A percentile compares a stretch with the other conserved stretches of the same genome.
These are phyloP conservation scores for Chiloscyllium punctatum DNA, from an alignment of 2,797 vertebrate genomes.

Conservation along the genomic window DNA sequence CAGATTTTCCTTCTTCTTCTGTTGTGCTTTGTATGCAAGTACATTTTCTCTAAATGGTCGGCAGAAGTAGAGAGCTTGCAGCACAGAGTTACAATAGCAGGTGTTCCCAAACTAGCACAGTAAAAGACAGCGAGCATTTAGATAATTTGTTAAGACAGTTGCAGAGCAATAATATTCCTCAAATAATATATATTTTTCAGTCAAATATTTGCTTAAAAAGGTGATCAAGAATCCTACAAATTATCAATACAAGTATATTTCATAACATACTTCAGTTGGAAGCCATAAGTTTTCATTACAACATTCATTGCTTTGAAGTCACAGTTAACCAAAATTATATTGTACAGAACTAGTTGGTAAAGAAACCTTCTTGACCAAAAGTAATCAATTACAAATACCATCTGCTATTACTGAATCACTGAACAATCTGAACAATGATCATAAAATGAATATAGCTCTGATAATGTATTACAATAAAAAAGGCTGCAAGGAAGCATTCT, in stretches of 20 bases:
- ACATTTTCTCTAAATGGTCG: constrained; percentile 94
- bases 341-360: not conserved
- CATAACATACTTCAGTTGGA: constrained; percentile 25
- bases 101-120: constrained; percentile 87
- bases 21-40: constrained; percentile 90
- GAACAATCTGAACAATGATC: not conserved
- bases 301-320: not conserved
- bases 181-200: not conserved
- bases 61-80: constrained; percentile 94
- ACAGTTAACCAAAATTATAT: not conserved
- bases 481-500: not conserved
- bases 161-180: not conserved
- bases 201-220: constrained; percentile 22
- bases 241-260: constrained; percentile 41
- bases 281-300: not conserved
- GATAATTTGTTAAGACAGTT: not conserved
- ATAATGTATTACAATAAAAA: not conserved
- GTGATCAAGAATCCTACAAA: not conserved
- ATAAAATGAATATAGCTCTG: not conserved
- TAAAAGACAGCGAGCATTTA: constrained; percentile 40
- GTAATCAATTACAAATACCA: not conserved
- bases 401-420: not conserved
- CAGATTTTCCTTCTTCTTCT: constrained; percentile 97
- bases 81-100: constrained; percentile 97
- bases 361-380: not conserved